Evolutionary conservation across 2,888 invertebrate species (phyloP).

Genomic region (Stenodema calcarata): DNA sequence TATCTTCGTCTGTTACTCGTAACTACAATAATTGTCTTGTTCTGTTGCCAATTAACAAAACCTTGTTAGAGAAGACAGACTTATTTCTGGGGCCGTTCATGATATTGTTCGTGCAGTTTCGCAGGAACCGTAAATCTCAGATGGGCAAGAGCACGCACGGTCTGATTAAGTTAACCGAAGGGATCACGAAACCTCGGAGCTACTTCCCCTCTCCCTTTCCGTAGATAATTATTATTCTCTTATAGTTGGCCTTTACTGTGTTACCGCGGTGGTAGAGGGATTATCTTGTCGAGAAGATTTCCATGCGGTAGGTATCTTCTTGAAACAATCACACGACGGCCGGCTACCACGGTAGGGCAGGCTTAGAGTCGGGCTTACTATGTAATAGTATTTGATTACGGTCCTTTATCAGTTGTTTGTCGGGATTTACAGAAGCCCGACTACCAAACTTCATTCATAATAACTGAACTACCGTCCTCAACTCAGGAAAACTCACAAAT

Average conservation of each 20-base stretch:
- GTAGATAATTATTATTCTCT: slow-evolving; percentile 40
- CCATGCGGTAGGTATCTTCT: slow-evolving; percentile 40
- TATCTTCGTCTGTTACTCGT: too few species aligned
- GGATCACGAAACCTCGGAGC: slow-evolving; percentile 37
- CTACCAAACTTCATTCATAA: not conserved
- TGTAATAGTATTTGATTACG: not conserved
- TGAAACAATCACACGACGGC: not conserved
- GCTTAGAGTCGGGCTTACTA: not conserved
- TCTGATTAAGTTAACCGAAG: slow-evolving; percentile 45
- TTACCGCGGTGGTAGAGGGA: not conserved
- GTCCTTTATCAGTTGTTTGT: not conserved
- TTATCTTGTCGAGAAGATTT: slow-evolving; percentile 36
- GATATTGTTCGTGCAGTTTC: slow-evolving; percentile 46
- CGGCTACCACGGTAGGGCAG: not conserved
- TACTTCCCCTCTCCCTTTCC: not conserved
- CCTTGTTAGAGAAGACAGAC: slow-evolving; percentile 37
- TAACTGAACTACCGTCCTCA: not conserved
- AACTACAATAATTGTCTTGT: too few species aligned
- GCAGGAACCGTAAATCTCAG: slow-evolving; percentile 41
- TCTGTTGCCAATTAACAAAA: slow-evolving; percentile 27
- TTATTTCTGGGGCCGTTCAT: slow-evolving; percentile 11
- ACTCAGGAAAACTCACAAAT: too few species aligned
- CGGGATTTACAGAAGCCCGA: not conserved
- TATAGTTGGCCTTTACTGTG: slow-evolving; percentile 32
- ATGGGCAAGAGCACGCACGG: slow-evolving; percentile 43